Percentiles rank a stretch among this genome's conserved stretches.
These are phyloP conservation scores for Burhinus oedicnemus DNA, from an alignment of 2,113 vertebrate species.

Conservation along the genomic window DNA sequence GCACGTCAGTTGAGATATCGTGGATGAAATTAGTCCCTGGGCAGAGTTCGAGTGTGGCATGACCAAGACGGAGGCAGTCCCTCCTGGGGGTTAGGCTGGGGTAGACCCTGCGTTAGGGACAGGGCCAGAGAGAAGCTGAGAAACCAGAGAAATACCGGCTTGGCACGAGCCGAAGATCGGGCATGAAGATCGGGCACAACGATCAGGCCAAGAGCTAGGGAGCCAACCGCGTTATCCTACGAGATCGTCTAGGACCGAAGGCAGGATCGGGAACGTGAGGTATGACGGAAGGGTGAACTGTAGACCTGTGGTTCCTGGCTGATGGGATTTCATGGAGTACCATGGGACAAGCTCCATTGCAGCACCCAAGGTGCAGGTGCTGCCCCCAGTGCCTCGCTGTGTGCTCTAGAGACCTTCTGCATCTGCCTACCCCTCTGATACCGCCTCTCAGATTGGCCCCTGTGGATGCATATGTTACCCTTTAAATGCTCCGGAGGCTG, in stretches of 20 bases:
- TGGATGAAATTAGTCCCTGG: not conserved
- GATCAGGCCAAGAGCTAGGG: not conserved
- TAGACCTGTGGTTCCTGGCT: not conserved
- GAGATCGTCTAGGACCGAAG: fast-evolving
- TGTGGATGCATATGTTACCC: fast-evolving
- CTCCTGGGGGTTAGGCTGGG: not conserved
- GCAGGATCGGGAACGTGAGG: not conserved
- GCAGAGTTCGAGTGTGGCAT: not conserved
- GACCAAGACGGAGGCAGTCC: not conserved
- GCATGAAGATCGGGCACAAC: not conserved
- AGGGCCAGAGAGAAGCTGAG: not conserved
- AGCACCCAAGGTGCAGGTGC: not conserved
- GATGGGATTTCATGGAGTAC: not conserved
- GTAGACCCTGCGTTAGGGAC: fast-evolving
- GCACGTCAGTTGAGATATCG: fast-evolving
- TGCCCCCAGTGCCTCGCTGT: not conserved
- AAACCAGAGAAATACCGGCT: not conserved
- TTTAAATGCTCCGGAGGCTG: not conserved
- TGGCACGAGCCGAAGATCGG: not conserved
- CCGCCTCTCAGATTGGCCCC: not conserved
- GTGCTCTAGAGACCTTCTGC: not conserved
- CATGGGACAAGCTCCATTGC: fast-evolving
- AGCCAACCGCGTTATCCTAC: not conserved
- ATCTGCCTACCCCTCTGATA: not conserved
- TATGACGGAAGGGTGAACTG: not conserved